A percentile compares a stretch with the other conserved stretches of the same genome.
Conservation (phyloP, 1,140 invertebrate species). For the Eupristina koningsbergeri region DNA sequence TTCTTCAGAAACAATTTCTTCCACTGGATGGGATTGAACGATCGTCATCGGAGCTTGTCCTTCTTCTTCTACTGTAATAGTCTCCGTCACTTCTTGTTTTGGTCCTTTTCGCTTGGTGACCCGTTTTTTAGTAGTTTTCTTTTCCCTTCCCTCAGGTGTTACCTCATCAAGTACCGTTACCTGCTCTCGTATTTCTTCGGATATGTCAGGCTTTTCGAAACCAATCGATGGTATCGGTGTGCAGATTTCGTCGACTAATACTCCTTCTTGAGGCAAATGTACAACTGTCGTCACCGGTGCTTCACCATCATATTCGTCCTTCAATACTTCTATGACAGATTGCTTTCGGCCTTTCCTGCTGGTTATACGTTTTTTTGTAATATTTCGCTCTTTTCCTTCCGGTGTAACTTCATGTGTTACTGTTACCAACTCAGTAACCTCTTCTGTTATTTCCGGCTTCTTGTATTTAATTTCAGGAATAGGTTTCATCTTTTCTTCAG, state of each 20-base stretch:
- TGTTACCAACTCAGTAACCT: slow-evolving; percentile 34
- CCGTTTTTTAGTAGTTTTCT: slow-evolving; percentile 52
- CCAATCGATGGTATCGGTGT: background rate
- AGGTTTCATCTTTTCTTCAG: slow-evolving; percentile 49
- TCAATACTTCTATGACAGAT: slow-evolving; percentile 71
- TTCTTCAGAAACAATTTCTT: slow-evolving; percentile 55
- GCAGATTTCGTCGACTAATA: slow-evolving; percentile 50
- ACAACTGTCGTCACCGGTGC: slow-evolving; percentile 53
- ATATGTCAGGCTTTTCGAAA: slow-evolving; percentile 23
- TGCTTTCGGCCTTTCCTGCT: slow-evolving; percentile 61
- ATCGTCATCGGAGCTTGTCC: slow-evolving; percentile 66
- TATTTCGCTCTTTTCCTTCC: slow-evolving; percentile 48
- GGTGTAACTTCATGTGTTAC: slow-evolving; percentile 49
- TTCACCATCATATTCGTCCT: slow-evolving; percentile 63
- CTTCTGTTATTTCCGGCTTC: slow-evolving; percentile 21
- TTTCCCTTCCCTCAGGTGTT: background rate
- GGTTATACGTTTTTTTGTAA: slow-evolving; percentile 60
- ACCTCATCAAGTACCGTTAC: slow-evolving; percentile 29
- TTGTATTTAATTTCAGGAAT: slow-evolving; percentile 31
- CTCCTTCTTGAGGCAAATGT: slow-evolving; percentile 53
- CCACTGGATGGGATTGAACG: slow-evolving; percentile 54
- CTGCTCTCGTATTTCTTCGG: slow-evolving; percentile 45
- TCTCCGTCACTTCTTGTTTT: slow-evolving; percentile 71
- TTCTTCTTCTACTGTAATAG: slow-evolving; percentile 71
- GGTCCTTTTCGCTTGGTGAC: slow-evolving; percentile 62